Evolutionary conservation across 2,113 vertebrate species (phyloP), one percentile per base, ranked within the genome.

Genomic region (Perca schrenkii): DNA sequence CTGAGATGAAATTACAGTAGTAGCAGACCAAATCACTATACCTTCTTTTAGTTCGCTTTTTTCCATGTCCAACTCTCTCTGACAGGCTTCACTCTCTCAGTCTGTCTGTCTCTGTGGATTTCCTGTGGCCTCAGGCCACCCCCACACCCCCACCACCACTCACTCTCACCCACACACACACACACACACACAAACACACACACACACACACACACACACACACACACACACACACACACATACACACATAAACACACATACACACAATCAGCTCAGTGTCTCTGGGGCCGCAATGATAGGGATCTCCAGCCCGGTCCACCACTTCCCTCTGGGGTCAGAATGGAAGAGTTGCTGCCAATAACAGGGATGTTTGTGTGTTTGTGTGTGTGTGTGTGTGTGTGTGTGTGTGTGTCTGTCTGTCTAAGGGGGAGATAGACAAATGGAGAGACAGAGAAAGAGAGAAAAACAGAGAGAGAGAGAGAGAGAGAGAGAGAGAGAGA

Each of bases 41-140:
- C 31, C 53, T 82, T 43, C 40, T 43, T 43, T 43, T 57, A 28
- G 21, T 82, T 77, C 71, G 66, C 53, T 61, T 65, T 64, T 40
- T 61, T 66, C 64, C 60, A 58, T 69, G 72, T 66, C 54, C 87
- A 12, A 22, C 58, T 87, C 75, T 72, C 79, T 85, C 84, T 90
- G 92, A 92, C 91, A 94, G 91, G 72, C 92, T 91, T 94, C 93
- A 92, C 83, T 94, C 92, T 92, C 91, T 92, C 90, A 94, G 92
- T 86, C 93, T 93, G 86, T 89, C 91, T 93, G 93, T 94, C 93
- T 94, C 93, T 93, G 87, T 94, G 91, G 94, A 93, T 93, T 94
- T 94, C 93, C 93, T 94, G 93, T 93, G 90, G 93, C 94, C 94
- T 91, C 91, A 61, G 91, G 93, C 74, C 85, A 88, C 88, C 65